Conservation (phyloP, 2,797 vertebrate species). For the Antennarius maculatus region DNA sequence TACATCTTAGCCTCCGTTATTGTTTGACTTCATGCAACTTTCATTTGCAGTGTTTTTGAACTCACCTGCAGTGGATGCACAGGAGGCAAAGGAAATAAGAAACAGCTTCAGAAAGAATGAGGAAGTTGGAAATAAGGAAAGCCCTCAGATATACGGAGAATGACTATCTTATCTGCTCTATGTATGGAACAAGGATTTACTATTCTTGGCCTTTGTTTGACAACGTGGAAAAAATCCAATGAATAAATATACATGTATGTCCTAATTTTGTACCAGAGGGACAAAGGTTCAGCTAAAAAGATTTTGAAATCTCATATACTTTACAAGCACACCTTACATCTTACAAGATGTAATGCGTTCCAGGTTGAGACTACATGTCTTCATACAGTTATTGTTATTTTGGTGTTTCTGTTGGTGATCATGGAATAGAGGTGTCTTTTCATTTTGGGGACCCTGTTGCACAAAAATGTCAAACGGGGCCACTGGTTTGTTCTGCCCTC, state of each 20-base stretch:
- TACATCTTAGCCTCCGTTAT: conserved; percentile 1
- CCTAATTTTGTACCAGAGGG: no score
- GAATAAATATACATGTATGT: no score
- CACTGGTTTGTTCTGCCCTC: background rate
- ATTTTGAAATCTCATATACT: background rate
- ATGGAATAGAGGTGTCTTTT: conserved; percentile 1
- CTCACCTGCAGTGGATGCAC: background rate
- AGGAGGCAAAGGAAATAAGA: conserved; percentile 3
- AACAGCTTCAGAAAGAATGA: conserved; percentile 31
- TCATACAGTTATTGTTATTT: background rate
- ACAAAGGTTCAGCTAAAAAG: background rate
- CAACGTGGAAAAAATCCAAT: no score
- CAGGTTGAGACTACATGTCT: background rate
- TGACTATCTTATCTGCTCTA: conserved; percentile 29
- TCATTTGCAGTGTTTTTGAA: background rate
- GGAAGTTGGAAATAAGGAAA: conserved; percentile 21
- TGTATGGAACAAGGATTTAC: conserved; percentile 11
- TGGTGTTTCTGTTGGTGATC: conserved; percentile 7
- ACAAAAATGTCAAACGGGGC: conserved; percentile 8
- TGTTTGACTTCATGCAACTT: conserved; percentile 3
- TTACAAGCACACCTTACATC: background rate
- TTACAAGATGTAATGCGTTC: background rate
- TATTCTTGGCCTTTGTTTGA: conserved; percentile 32
- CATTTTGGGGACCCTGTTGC: conserved; percentile 18
- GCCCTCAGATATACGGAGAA: conserved; percentile 29